Base-by-base conservation (phyloP, 2,888 invertebrate species). In the Aproaerema taeniolella region DNA sequence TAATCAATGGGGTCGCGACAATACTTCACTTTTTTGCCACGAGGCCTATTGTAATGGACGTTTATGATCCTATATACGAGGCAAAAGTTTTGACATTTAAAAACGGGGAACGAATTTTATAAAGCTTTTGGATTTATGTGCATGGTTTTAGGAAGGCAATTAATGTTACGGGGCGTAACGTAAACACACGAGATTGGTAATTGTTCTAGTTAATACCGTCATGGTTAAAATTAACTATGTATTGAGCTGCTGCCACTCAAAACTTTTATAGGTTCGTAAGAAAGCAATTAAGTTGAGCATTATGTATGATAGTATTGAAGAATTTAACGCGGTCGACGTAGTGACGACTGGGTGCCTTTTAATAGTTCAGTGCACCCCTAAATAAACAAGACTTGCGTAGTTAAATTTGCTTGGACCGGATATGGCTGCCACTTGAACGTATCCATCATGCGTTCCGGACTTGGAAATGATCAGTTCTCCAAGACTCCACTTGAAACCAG, bases 361-460 rank as follows among this genome's bases (percentile, higher is more conserved):
- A 82, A 79, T 83, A 76, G 83, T 83, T 83, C 85, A 82, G 53
- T 82, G 85, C 82, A 78, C 85, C 81, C 79, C 81, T 79, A 77
- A 77, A 80, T 83, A 83, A 85, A 85, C 83, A 85, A 64, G 70
- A 61, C 71, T 78, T 76, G 76, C 57, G 66, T 55, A 77, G 81
- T 81, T 82, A 79, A 85, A 80, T 82, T 82, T 80, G 82, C 82
- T 76, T 72, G 67, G 69, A 70, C 85, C 85, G 85, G 85, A 86
- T 80, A 81, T 76, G 72, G 67, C 75, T 68, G 77, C 72, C 78
- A 76, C 81, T 83, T 69, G 79, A 80, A 78, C 65, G 55, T 64
- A 77, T 81, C 78, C 75, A 76, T 77, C 80, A 73, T 69, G 59
- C 52, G 61, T 20, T 11, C 31, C 30, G 66, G 67, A 67, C 64